These are phyloP conservation scores for Exephanes ischioxanthus DNA, from an alignment of 2,888 invertebrate species.

Conservation along the genomic window DNA sequence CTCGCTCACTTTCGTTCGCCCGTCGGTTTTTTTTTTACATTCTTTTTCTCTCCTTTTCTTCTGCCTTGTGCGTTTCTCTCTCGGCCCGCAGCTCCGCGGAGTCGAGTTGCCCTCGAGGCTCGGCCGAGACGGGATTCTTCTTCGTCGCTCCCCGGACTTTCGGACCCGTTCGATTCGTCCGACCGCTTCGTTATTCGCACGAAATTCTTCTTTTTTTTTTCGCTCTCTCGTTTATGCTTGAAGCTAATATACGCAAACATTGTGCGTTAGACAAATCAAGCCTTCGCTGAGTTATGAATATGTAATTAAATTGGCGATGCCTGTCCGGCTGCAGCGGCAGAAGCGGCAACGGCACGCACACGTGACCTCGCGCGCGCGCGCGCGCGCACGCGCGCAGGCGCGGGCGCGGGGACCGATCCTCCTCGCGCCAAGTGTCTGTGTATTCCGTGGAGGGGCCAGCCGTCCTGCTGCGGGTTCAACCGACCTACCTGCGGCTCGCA, in stretches of 20 bases:
- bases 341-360: constrained; percentile 65
- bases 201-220: neutral
- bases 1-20: constrained; percentile 1
- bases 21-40: neutral
- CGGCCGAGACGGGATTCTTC: constrained; percentile 48
- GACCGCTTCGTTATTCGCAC: neutral
- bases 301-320: constrained; percentile 79
- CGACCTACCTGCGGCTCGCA: constrained; percentile 81
- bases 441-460: constrained; percentile 79
- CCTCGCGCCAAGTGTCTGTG: constrained; percentile 78
- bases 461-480: constrained; percentile 75
- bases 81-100: neutral
- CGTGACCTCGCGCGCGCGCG: constrained; percentile 77
- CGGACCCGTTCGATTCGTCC: constrained; percentile 18
- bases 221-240: neutral
- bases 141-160: constrained; percentile 27
- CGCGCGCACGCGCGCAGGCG: neutral
- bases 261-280: constrained; percentile 15
- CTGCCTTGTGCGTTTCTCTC: neutral
- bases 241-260: neutral
- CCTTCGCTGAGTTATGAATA: constrained; percentile 56
- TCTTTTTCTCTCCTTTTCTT: constrained; percentile 8
- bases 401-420: constrained; percentile 69
- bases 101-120: constrained; percentile 41
- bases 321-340: constrained; percentile 74